These are phyloP conservation scores for Melierax canorus DNA, from an alignment of 2,113 vertebrate species.

Conservation along the genomic window DNA sequence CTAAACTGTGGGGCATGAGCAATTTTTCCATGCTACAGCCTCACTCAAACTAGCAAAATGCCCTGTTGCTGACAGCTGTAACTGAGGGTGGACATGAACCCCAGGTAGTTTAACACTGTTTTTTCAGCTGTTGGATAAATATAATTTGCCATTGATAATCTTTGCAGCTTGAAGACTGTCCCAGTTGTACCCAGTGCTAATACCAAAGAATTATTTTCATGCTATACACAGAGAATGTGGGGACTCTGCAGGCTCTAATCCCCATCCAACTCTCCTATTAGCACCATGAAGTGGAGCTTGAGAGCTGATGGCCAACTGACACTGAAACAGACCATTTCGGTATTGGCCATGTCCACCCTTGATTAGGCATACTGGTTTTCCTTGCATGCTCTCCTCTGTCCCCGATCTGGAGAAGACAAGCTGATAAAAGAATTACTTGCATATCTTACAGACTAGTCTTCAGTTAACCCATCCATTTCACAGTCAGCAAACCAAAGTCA, in stretches of 20 bases:
- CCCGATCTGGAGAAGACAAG: not conserved
- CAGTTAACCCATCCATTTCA: not conserved
- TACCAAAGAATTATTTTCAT: not conserved
- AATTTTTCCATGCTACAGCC: not conserved
- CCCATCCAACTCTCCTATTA: not conserved
- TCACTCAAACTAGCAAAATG: not conserved
- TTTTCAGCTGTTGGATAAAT: not conserved
- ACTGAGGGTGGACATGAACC: accelerated
- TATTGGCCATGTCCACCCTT: not conserved
- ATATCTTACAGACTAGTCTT: not conserved
- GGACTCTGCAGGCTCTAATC: not conserved
- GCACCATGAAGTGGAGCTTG: accelerated
- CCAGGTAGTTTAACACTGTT: accelerated
- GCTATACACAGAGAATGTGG: not conserved
- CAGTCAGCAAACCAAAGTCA: not conserved
- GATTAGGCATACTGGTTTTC: not conserved
- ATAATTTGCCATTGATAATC: not conserved
- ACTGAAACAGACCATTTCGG: not conserved
- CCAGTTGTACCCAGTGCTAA: not conserved
- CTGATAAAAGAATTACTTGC: not conserved
- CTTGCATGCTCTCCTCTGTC: not conserved
- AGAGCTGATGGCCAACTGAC: not conserved
- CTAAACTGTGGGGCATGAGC: not conserved
- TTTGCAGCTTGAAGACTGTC: not conserved
- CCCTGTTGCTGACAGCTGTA: not conserved